These are phyloP conservation scores for Hypomecis atomaria DNA, from an alignment of 2,888 invertebrate species.

Conservation along the genomic window DNA sequence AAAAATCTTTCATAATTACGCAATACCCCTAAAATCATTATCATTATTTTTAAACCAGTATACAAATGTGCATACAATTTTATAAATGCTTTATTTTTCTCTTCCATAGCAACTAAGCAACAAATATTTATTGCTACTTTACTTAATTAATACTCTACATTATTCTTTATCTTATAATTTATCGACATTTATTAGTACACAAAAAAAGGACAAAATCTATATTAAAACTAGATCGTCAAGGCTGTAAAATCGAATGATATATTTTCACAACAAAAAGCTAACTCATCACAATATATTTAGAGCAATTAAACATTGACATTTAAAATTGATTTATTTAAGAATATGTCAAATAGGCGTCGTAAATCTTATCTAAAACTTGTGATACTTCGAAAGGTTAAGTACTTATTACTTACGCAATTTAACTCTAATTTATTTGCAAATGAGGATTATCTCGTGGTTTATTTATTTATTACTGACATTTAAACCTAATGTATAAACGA, in stretches of 20 bases:
- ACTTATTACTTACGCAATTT: constrained; percentile 16
- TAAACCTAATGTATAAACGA: background rate
- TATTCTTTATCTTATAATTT: background rate
- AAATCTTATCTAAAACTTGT: constrained; percentile 20
- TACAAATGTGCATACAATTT: too few species aligned
- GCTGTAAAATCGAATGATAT: background rate
- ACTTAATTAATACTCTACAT: too few species aligned
- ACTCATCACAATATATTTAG: constrained; percentile 6
- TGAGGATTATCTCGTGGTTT: background rate
- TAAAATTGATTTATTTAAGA: constrained; percentile 11
- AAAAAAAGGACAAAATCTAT: background rate
- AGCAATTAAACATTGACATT: constrained; percentile 26
- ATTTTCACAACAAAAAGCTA: constrained; percentile 2
- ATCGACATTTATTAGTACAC: background rate
- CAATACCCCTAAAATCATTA: too few species aligned
- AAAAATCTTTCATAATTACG: too few species aligned
- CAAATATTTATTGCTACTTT: too few species aligned
- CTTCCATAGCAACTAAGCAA: too few species aligned
- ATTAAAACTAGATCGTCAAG: background rate
- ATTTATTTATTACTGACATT: constrained; percentile 16
- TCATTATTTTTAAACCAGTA: too few species aligned
- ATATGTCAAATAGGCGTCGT: constrained; percentile 1
- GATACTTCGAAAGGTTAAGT: constrained; percentile 28
- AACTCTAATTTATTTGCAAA: constrained; percentile 16
- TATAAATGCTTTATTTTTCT: too few species aligned